Evolutionary conservation across 2,888 invertebrate genomes (phyloP).

Genomic region (Brachycybe producta): DNA sequence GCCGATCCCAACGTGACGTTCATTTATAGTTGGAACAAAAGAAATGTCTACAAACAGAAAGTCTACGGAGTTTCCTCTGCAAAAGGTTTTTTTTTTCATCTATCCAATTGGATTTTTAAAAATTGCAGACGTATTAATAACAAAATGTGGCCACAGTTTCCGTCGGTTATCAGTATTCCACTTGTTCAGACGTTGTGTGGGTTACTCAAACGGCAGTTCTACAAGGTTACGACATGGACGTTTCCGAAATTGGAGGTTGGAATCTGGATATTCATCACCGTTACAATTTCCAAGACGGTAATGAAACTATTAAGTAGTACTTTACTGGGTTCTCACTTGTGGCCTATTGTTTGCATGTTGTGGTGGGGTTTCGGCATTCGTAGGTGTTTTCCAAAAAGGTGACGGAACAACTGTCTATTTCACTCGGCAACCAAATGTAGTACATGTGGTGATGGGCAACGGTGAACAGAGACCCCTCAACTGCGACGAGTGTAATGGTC

Average conservation of each 20-base stretch:
- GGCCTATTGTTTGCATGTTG: background rate
- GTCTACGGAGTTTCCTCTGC: conserved; percentile 95
- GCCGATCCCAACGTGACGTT: conserved; percentile 93
- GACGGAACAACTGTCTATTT: conserved; percentile 92
- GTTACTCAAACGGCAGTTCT: conserved; percentile 87
- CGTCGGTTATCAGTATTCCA: conserved; percentile 90
- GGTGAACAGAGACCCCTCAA: conserved; percentile 77
- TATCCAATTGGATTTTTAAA: conserved; percentile 20
- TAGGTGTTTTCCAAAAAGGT: conserved; percentile 89
- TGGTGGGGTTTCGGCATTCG: conserved; percentile 21
- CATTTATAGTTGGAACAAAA: conserved; percentile 92
- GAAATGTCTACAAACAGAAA: conserved; percentile 89
- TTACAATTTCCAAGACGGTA: conserved; percentile 94
- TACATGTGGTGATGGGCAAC: conserved; percentile 81
- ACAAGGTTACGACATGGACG: conserved; percentile 91
- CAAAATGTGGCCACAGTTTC: conserved; percentile 33
- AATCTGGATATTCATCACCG: conserved; percentile 94
- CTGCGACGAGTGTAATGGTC: conserved; percentile 59
- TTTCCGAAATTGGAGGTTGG: conserved; percentile 95
- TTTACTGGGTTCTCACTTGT: background rate
- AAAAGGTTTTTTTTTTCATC: conserved; percentile 37
- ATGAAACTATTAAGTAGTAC: conserved; percentile 4
- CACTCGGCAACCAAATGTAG: conserved; percentile 80
- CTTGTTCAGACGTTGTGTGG: conserved; percentile 88
- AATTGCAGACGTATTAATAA: too few species aligned